Percentiles rank a stretch among this genome's conserved stretches.
phyloP scores from a whole-genome alignment of 2,888 invertebrate species.

The Thecophora atra region DNA sequence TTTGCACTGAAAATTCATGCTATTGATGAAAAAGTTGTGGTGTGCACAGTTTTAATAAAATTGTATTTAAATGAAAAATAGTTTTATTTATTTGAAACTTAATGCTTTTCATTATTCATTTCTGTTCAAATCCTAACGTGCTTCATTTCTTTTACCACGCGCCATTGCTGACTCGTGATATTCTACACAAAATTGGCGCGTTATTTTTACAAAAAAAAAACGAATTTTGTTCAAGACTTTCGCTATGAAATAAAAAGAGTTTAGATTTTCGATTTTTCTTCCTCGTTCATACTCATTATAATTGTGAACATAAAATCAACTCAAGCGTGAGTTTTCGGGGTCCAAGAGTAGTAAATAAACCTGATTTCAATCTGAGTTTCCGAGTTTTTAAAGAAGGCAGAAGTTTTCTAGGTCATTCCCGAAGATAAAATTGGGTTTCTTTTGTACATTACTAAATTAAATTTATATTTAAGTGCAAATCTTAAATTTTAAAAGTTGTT shows the following conservation, averaged over 20 bases:
- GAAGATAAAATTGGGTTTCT: too few species aligned
- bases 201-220: not conserved
- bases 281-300: not conserved
- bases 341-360: too few species aligned
- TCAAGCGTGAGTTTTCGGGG: too few species aligned
- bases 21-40: too few species aligned
- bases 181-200: not conserved
- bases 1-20: too few species aligned
- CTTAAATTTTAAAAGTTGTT: too few species aligned
- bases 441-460: too few species aligned
- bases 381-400: too few species aligned
- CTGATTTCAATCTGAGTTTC: too few species aligned
- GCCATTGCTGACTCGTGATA: conserved; percentile 26
- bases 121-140: not conserved
- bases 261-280: conserved; percentile 23
- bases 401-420: too few species aligned
- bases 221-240: conserved; percentile 38
- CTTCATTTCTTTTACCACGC: conserved; percentile 27
- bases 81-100: not conserved
- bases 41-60: not conserved
- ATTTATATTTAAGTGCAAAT: too few species aligned
- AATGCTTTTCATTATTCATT: not conserved
- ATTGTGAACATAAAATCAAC: too few species aligned
- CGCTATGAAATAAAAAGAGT: conserved; percentile 44
- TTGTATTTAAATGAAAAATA: not conserved